Evolutionary conservation across 2,888 invertebrate species (phyloP), one percentile per base, ranked within the genome.

Genomic region (Drosophila suboccidentalis): DNA sequence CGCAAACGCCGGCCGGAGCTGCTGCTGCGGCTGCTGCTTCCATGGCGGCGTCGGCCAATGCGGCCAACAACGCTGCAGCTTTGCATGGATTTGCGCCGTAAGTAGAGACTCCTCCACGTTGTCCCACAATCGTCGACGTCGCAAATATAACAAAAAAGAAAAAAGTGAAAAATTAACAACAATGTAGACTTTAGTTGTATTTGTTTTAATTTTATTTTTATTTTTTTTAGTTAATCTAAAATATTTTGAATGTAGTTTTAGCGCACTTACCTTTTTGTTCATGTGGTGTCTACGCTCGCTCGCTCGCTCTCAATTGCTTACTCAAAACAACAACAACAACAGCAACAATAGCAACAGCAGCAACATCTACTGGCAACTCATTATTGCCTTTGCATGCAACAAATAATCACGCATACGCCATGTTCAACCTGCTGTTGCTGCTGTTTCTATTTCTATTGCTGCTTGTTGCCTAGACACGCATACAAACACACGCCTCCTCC

Each of bases 41-140:
- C 89, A 91, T 92, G 87, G 92, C 92, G 71, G 92, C 92, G 79
- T 91, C 92, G 94, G 97, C 92, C 73, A 92, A 91, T 86, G 96
- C 96, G 88, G 96, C 92, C 85, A 96, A 96, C 87, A 96, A 95
- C 82, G 95, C 96, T 89, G 95, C 96, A 92, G 96, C 96, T 92
- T 94, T 96, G 93, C 97, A 97, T 94, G 97, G 97, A 92, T 97
- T 97, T 94, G 96, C 97, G 93, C 97, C 96, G 97, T 97, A 95
- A 96, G 97, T 97, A 95, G 93, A 92, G 89, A 50, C 62, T 75
- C 64, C 71, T 67, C 74, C 69, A 65, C 74, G 77, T 76, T 80
- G 64, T 63, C 73, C 57, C 47, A 60, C 50, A 53, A 55, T 50
- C 75, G 82, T 66, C 85, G 79, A 50, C 74, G 63, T 71, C 68